Evolutionary conservation across 1,140 invertebrate genomes (phyloP).

Genomic region (Leptopilina boulardi): DNA sequence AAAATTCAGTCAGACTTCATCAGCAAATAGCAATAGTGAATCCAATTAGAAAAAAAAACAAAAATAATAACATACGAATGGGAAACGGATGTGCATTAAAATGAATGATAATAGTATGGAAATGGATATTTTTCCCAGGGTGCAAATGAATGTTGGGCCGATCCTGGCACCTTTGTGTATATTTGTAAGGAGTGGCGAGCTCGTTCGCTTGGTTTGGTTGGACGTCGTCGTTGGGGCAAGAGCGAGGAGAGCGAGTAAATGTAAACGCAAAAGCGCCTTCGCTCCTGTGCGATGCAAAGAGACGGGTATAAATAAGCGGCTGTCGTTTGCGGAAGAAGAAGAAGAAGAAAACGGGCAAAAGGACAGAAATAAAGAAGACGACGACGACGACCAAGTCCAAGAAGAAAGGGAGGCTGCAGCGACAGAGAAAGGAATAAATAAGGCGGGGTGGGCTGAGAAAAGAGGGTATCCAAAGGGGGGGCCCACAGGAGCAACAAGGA

Average conservation of each 20-base stretch:
- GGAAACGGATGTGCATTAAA: background rate
- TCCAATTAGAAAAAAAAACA: too few species aligned
- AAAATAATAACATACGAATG: too few species aligned
- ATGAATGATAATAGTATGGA: background rate
- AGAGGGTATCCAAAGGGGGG: slow-evolving; percentile 52
- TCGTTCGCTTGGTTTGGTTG: slow-evolving; percentile 48
- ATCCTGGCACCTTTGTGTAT: slow-evolving; percentile 28
- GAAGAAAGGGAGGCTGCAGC: slow-evolving; percentile 68
- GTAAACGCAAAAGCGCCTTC: slow-evolving; percentile 66
- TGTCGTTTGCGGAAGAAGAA: slow-evolving; percentile 76
- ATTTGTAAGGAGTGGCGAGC: slow-evolving; percentile 45
- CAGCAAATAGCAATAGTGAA: too few species aligned
- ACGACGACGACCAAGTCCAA: too few species aligned
- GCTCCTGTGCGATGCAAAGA: slow-evolving; percentile 74
- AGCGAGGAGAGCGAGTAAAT: slow-evolving; percentile 62
- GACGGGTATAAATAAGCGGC: slow-evolving; percentile 76
- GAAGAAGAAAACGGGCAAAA: slow-evolving; percentile 75
- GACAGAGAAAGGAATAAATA: slow-evolving; percentile 70
- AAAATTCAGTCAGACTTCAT: too few species aligned
- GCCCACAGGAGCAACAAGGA: slow-evolving; percentile 42
- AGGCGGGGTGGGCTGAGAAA: slow-evolving; percentile 52
- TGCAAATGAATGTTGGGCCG: slow-evolving; percentile 34
- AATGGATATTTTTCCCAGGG: background rate
- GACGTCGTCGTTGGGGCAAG: too few species aligned
- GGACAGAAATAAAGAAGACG: slow-evolving; percentile 71